These are phyloP conservation scores for Vulpes lagopus DNA, from an alignment of 2,113 vertebrate species.

Conservation along the genomic window DNA sequence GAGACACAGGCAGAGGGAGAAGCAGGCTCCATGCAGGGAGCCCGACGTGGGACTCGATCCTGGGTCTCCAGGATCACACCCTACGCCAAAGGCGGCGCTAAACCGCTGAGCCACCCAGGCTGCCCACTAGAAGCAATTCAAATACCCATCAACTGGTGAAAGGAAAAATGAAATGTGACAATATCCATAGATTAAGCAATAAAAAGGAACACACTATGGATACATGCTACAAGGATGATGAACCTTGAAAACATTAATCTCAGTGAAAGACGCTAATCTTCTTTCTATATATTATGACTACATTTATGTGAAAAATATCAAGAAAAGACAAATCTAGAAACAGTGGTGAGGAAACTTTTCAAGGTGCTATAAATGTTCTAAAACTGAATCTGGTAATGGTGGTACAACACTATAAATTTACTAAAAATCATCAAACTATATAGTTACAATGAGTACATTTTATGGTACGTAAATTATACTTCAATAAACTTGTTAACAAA, in stretches of 20 bases:
- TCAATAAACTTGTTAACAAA: slow-evolving; percentile 37
- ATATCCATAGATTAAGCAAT: neutral
- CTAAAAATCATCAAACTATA: slow-evolving; percentile 22
- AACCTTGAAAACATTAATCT: neutral
- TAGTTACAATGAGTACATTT: neutral
- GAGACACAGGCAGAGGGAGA: too few species aligned
- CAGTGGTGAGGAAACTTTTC: neutral
- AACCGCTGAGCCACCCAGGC: too few species aligned
- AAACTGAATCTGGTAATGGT: neutral
- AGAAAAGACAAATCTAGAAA: neutral
- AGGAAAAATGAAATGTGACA: neutral
- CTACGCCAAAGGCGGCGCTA: too few species aligned
- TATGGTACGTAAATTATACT: slow-evolving; percentile 13
- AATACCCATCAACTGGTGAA: neutral
- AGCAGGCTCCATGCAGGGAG: too few species aligned
- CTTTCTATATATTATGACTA: neutral
- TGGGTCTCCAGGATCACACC: too few species aligned
- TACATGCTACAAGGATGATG: neutral
- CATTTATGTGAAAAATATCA: neutral
- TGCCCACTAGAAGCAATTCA: neutral
- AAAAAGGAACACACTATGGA: neutral
- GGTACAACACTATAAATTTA: neutral
- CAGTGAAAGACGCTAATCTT: neutral
- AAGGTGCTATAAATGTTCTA: neutral
- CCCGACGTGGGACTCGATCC: too few species aligned